Percentiles rank a stretch among this genome's conserved stretches.
Conservation (phyloP, 2,113 vertebrate species). For the Eupsittula cactorum region DNA sequence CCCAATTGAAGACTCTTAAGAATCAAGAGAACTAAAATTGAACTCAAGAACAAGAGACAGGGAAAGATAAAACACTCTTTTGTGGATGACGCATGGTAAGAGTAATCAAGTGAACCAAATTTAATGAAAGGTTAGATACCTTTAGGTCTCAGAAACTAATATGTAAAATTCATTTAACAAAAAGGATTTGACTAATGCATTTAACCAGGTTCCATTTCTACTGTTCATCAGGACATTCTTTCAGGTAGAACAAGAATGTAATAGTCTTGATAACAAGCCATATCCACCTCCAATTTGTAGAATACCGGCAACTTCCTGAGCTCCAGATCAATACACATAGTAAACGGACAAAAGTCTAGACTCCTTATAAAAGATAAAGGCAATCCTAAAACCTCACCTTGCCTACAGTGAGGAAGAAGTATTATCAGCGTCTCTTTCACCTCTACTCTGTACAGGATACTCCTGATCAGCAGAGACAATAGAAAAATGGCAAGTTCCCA, state of each 20-base stretch:
- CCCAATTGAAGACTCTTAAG: background rate
- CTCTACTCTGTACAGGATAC: background rate
- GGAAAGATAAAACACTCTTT: background rate
- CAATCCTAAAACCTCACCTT: background rate
- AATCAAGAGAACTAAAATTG: background rate
- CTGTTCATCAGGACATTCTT: fast-evolving
- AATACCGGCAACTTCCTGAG: background rate
- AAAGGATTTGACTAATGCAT: background rate
- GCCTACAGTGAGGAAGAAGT: background rate
- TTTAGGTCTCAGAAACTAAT: background rate
- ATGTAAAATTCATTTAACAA: background rate
- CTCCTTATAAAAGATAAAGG: background rate
- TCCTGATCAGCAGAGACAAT: background rate
- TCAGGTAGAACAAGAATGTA: background rate
- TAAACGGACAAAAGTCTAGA: background rate
- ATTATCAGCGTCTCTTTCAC: background rate
- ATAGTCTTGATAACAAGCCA: background rate
- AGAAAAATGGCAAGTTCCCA: background rate
- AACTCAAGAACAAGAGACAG: background rate
- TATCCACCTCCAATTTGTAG: background rate
- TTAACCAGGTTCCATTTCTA: background rate
- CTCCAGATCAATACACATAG: background rate
- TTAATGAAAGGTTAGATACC: background rate
- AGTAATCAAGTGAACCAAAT: background rate
- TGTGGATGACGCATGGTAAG: background rate